Evolutionary conservation across 1,140 invertebrate genomes (phyloP).

Genomic region (Radopholus similis): DNA sequence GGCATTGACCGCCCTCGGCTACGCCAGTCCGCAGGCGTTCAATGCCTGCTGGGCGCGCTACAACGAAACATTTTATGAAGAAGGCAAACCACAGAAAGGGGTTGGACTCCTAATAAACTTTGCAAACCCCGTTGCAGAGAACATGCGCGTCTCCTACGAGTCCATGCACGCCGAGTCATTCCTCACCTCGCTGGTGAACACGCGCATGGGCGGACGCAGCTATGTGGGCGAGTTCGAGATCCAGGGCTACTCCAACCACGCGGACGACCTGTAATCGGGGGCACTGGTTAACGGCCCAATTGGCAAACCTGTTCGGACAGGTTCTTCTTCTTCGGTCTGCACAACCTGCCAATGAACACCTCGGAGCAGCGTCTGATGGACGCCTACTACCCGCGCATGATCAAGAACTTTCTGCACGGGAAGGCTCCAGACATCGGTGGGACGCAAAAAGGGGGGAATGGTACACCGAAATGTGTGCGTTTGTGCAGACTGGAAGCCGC

Average conservation of each 20-base stretch:
- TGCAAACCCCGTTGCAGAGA: background rate
- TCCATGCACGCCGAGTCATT: conserved; percentile 31
- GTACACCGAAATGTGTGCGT: background rate
- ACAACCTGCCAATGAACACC: background rate
- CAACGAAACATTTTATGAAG: conserved; percentile 7
- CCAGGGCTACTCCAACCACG: conserved; percentile 26
- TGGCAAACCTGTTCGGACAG: background rate
- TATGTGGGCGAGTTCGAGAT: conserved; percentile 24
- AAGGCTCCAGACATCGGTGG: conserved; percentile 17
- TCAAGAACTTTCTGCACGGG: conserved; percentile 23
- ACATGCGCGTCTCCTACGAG: conserved; percentile 18
- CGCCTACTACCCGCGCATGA: conserved; percentile 24
- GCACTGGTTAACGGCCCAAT: background rate
- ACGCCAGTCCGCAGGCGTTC: background rate
- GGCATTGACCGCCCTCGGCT: conserved; percentile 10
- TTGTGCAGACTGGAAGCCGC: conserved; percentile 23
- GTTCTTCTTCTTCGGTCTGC: conserved; percentile 26
- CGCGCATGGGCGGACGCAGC: conserved; percentile 12
- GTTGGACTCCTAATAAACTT: background rate
- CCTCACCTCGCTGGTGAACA: conserved; percentile 21
- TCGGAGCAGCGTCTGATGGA: conserved; percentile 15
- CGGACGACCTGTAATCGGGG: conserved; percentile 13
- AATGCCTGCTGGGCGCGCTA: conserved; percentile 9
- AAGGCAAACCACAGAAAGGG: background rate
- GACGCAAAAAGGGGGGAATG: background rate